Conservation (phyloP, 2,113 vertebrate species). For the Rhynchopsitta pachyrhyncha region DNA sequence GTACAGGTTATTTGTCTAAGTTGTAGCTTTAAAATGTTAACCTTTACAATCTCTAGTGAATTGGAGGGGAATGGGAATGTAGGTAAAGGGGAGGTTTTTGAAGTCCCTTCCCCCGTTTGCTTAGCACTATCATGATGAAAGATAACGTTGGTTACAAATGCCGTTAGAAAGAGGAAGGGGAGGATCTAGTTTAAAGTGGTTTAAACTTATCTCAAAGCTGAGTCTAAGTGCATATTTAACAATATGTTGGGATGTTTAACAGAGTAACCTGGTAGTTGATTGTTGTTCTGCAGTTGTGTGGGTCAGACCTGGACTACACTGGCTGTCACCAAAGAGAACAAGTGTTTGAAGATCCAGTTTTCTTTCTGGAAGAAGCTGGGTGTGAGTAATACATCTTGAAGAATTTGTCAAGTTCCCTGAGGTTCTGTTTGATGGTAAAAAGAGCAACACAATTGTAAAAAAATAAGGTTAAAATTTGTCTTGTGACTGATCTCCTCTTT, state of each 20-base stretch:
- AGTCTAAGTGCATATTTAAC: background rate
- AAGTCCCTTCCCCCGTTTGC: background rate
- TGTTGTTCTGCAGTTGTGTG: background rate
- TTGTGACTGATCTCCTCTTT: background rate
- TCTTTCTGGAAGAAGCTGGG: background rate
- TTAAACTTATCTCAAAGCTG: background rate
- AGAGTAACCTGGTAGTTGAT: background rate
- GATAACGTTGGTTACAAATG: background rate
- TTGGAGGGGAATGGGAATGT: background rate
- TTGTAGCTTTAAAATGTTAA: background rate
- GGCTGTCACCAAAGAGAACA: background rate
- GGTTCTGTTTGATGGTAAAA: background rate
- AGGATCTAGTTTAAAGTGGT: background rate
- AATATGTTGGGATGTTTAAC: background rate
- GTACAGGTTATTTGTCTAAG: background rate
- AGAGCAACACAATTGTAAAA: background rate
- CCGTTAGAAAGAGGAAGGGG: background rate
- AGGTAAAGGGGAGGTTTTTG: background rate
- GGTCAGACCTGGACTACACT: accelerated
- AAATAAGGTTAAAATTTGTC: background rate
- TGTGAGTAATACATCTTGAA: accelerated
- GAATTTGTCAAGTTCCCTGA: background rate
- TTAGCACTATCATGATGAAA: background rate
- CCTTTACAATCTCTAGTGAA: background rate
- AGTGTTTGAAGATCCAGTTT: background rate